These are phyloP conservation scores for Sabatieria punctata DNA, from an alignment of 2,888 invertebrate genomes.

Conservation along the genomic window DNA sequence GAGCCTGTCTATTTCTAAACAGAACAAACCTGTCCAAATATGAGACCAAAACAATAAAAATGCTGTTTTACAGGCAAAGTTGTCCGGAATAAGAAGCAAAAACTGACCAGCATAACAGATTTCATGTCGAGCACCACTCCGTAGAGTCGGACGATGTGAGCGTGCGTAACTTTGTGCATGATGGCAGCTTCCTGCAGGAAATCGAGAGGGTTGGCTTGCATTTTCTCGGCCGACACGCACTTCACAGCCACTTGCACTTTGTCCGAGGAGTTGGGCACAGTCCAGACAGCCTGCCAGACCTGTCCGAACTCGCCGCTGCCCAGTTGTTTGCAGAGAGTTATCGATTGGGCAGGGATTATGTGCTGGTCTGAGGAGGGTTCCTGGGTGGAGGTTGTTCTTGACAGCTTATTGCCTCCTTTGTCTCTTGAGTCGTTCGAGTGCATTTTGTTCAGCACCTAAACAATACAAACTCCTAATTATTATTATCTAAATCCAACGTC, in stretches of 20 bases:
- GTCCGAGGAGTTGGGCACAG: background rate
- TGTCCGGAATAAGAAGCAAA: background rate
- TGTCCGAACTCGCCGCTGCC: constrained; percentile 95
- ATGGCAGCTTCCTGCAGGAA: constrained; percentile 94
- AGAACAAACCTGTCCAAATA: too few species aligned
- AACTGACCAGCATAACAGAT: constrained; percentile 48
- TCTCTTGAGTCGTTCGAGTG: too few species aligned
- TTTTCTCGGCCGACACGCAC: constrained; percentile 75
- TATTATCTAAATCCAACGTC: too few species aligned
- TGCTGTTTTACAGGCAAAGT: background rate
- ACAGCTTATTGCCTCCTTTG: too few species aligned
- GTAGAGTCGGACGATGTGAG: constrained; percentile 86
- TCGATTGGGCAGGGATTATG: constrained; percentile 70
- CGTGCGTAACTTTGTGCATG: constrained; percentile 93
- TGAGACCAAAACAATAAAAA: too few species aligned
- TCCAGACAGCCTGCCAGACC: constrained; percentile 67
- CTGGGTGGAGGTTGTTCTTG: too few species aligned
- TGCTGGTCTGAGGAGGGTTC: constrained; percentile 42
- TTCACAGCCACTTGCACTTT: constrained; percentile 89
- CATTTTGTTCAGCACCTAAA: too few species aligned
- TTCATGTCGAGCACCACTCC: constrained; percentile 89
- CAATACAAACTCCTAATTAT: too few species aligned
- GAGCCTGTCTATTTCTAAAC: too few species aligned
- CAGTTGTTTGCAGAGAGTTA: constrained; percentile 78
- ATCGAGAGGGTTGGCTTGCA: constrained; percentile 88